Evolutionary conservation across 2,888 invertebrate species (phyloP), one percentile per base, ranked within the genome.

Genomic region (Carterocephalus palaemon): DNA sequence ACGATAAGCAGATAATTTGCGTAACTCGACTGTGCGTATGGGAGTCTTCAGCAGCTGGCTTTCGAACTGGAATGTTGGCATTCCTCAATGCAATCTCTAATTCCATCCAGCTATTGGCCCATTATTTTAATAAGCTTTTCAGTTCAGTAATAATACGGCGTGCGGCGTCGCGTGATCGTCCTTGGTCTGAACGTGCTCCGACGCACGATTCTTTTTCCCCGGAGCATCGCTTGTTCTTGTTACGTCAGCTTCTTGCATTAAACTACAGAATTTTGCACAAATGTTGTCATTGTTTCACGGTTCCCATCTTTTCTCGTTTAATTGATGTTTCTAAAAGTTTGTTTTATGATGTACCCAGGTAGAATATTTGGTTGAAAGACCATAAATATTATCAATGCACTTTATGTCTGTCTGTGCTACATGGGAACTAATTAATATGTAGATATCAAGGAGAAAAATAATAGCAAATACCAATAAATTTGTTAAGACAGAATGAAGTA

Each of bases 51-150:
- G 42, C 31, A 37, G 23, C 45, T 32, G 36, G 45, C 31, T 29
- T 31, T 3, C 17, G 29, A 63, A 70, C 71, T 59, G 67, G 76
- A 76, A 70, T 72, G 64, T 68, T 64, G 42, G 57, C 75, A 45
- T 45, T 75, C 72, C 64, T 63, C 54, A 56, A 60, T 64, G 62
- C 70, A 71, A 75, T 72, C 67, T 74, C 69, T 71, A 71, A 70
- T 66, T 64, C 61, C 56, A 62, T 62, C 56, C 59, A 61, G 62
- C 64, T 59, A 59, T 61, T 50, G 61, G 49, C 41, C 60, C 53
- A 75, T 76, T 76, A 75, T 70, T 70, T 70, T 75, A 76, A 76
- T 75, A 67, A 70, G 69, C 58, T 74, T 73, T 75, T 74, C 66
- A 66, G 61, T 57, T 55, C 56, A 60, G 57, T 67, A 70, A 68